Conservation (phyloP, 1,140 invertebrate genomes). For the Sitobion miscanthi region DNA sequence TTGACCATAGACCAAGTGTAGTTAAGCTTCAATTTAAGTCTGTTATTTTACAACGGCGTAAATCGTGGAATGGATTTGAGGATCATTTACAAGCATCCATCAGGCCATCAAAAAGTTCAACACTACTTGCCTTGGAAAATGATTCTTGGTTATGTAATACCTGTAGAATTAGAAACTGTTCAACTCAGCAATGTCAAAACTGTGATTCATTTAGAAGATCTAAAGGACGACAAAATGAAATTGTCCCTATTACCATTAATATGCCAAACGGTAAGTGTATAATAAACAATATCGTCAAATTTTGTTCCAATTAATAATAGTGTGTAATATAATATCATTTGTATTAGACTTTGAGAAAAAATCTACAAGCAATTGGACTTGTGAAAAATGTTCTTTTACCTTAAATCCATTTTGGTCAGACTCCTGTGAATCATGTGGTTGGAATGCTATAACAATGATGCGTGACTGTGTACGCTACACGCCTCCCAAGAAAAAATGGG, state of each 20-base stretch:
- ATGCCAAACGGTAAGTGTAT: constrained; percentile 15
- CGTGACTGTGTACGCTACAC: constrained; percentile 68
- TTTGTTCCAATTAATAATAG: background rate
- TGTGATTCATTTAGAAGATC: constrained; percentile 32
- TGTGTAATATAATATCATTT: background rate
- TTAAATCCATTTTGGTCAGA: constrained; percentile 82
- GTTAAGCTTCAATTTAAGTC: constrained; percentile 41
- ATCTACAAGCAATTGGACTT: constrained; percentile 78
- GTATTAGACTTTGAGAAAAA: background rate
- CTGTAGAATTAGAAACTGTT: constrained; percentile 34
- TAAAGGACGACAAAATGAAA: constrained; percentile 23
- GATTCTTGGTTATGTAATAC: constrained; percentile 37
- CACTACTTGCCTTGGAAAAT: background rate
- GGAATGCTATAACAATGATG: constrained; percentile 71
- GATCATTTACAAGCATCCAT: background rate
- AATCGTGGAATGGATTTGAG: constrained; percentile 50
- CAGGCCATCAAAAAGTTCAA: constrained; percentile 40
- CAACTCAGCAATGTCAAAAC: constrained; percentile 39
- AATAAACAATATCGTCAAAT: background rate
- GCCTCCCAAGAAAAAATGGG: constrained; percentile 71
- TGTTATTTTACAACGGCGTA: constrained; percentile 34
- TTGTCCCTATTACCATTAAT: background rate
- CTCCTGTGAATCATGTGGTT: constrained; percentile 80
- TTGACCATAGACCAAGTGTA: background rate
- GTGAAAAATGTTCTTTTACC: constrained; percentile 83